phyloP scores from a whole-genome alignment of 2,797 vertebrate species.

The Microctenopoma steveboyesi region DNA sequence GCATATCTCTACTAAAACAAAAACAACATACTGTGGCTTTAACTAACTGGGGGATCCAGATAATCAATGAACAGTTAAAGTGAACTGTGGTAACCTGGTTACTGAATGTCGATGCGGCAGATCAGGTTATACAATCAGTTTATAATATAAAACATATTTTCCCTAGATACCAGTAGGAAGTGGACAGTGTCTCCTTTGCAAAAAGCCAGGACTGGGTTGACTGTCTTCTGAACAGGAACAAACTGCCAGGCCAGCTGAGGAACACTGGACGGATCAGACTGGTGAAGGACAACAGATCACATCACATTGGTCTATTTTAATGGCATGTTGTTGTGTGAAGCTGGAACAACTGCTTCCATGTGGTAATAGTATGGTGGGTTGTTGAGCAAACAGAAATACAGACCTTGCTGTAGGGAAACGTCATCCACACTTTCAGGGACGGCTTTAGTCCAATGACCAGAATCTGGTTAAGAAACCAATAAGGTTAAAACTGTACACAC shows the following conservation, averaged over 20 bases:
- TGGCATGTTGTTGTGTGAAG: neutral
- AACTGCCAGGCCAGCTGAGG: slow-evolving; percentile 97
- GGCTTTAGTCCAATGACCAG: slow-evolving; percentile 96
- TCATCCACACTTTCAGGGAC: slow-evolving; percentile 97
- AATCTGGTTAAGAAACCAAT: slow-evolving; percentile 81
- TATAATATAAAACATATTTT: too few species aligned
- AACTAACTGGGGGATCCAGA: too few species aligned
- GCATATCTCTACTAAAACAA: too few species aligned
- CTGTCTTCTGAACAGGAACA: slow-evolving; percentile 89
- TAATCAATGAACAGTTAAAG: too few species aligned
- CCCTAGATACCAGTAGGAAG: slow-evolving; percentile 89
- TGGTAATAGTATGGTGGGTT: too few species aligned
- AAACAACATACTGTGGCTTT: too few species aligned
- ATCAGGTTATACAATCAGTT: too few species aligned
- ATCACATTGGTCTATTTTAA: neutral
- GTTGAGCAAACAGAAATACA: neutral
- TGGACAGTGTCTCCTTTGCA: slow-evolving; percentile 94
- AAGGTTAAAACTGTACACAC: neutral
- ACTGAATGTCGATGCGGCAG: too few species aligned
- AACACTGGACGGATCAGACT: slow-evolving; percentile 96
- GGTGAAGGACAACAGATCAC: slow-evolving; percentile 10
- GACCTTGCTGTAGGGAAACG: slow-evolving; percentile 95
- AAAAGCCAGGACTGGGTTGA: slow-evolving; percentile 95
- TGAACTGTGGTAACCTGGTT: too few species aligned
- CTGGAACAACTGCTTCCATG: too few species aligned